Evolutionary conservation across 2,888 invertebrate genomes (phyloP), one percentile per base, ranked within the genome.

Genomic region (Agonum fuliginosum): DNA sequence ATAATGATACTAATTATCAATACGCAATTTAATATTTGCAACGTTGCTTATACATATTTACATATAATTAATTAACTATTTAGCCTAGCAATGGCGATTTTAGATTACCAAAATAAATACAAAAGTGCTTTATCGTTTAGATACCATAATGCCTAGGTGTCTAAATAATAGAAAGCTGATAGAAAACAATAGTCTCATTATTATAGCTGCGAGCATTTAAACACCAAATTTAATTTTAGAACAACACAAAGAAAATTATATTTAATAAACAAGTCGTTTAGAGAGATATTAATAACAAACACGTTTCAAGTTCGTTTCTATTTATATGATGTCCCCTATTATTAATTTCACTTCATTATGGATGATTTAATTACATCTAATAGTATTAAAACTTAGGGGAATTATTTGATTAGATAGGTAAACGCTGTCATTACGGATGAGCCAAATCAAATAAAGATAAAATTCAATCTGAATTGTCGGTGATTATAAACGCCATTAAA

Each of bases 391-490:
- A 30, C 58, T 27, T 1, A 30, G 58, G 58, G 58, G 20, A 48
- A 62, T 62, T 6, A 67, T 67, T 67, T 41, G 67, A 67, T 67
- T 67, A 67, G 67, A 41, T 67, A 67, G 67, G 37, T 67, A 67
- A 67, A 37, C 58, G 14, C 30, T 22, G 12, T 67, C 41, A 67
- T 41, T 67, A 37, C 20, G 41, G 41, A 67, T 67, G 27, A 41
- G 6, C 37, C 37, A 67, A 67, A 67, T 67, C 67, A 67, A 67
- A 67, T 67, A 41, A 41, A 67, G 67, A 67, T 67, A 67, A 41
- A 67, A 67, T 67, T 67, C 58, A 62, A 62, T 62, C 30, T 30
- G 17, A 30, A 10, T 30, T 62, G 58, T 62, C 58, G 30, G 58
- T 30, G 58, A 62, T 62, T 62, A 62, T 30, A 62, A 62, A 27